Evolutionary conservation across 2,797 vertebrate genomes (phyloP).

Genomic region (Periparus ater): DNA sequence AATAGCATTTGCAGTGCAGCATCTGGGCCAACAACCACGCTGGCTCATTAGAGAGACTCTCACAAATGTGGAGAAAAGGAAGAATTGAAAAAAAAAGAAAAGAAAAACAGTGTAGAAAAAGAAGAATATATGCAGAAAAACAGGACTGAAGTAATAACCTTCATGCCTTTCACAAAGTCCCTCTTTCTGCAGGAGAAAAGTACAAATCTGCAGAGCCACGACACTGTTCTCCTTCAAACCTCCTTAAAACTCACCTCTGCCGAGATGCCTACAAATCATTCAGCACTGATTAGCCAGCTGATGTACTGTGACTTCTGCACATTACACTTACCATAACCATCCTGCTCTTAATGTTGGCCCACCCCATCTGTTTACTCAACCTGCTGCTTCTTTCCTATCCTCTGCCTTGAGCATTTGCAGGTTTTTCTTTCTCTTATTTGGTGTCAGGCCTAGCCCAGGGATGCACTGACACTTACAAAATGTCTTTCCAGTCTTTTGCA

Average conservation of each 20-base stretch:
- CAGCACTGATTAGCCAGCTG: slow-evolving; percentile 21
- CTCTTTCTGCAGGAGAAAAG: not conserved
- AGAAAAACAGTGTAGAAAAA: not conserved
- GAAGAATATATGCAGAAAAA: not conserved
- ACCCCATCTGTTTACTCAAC: slow-evolving; percentile 3
- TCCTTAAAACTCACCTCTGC: slow-evolving; percentile 48
- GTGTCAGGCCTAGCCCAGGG: not conserved
- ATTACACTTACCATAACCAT: not conserved
- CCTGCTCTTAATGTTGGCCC: not conserved
- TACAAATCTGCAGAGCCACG: not conserved
- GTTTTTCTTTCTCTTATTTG: not conserved
- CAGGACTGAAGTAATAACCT: not conserved
- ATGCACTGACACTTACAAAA: not conserved
- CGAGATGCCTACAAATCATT: slow-evolving; percentile 36
- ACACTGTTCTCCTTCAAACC: not conserved
- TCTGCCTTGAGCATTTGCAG: not conserved
- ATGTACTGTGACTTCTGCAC: slow-evolving; percentile 48
- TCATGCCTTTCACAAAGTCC: not conserved
- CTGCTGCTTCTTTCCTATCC: not conserved
- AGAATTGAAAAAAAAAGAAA: not conserved
- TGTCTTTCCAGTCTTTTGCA: not conserved
- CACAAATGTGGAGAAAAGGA: not conserved
- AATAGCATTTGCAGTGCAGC: not conserved
- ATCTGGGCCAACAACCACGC: not conserved
- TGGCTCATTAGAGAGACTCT: not conserved